Evolutionary conservation across 2,888 invertebrate species (phyloP), one percentile per base, ranked within the genome.

Genomic region (Phengaris arion): DNA sequence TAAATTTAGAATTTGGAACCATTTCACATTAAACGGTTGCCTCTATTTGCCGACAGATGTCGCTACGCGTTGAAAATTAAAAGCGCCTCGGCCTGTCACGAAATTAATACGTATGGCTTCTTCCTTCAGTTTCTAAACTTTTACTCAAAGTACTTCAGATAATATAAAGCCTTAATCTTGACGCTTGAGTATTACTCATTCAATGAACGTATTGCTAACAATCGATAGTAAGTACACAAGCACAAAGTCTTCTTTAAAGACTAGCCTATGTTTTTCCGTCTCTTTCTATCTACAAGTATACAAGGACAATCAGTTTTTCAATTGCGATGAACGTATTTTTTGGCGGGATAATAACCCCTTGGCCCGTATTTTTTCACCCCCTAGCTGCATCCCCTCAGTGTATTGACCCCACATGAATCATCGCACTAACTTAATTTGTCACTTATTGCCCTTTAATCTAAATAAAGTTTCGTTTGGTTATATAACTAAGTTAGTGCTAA

Each of bases 331-430:
- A 89, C 85, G 86, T 88, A 87, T 87, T 89, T 35, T 89, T 87
- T 85, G 84, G 80, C 80, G 81, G 89, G 91, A 90, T 92, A 91
- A 91, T 89, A 86, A 83, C 93, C 93, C 91, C 88, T 86, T 86
- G 89, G 83, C 89, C 89, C 87, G 87, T 87, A 87, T 86, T 75
- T 75, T 75, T 75, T 81, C 83, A 82, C 86, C 83, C 87, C 88
- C 90, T 88, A 89, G 89, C 89, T 88, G 89, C 86, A 80, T 81
- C 89, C 89, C 87, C 81, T 79, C 84, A 79, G 87, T 81, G 84
- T 85, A 84, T 83, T 88, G 89, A 89, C 91, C 64, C 64, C 45
- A 35, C 12, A 86, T 87, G 86, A 87, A 89, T 87, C 87, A 85
- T 85, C 84, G 45, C 82, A 77, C 81, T 77, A 78, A 75, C 78